Conservation (phyloP, 1,140 invertebrate genomes). For the Aporrectodea caliginosa region DNA sequence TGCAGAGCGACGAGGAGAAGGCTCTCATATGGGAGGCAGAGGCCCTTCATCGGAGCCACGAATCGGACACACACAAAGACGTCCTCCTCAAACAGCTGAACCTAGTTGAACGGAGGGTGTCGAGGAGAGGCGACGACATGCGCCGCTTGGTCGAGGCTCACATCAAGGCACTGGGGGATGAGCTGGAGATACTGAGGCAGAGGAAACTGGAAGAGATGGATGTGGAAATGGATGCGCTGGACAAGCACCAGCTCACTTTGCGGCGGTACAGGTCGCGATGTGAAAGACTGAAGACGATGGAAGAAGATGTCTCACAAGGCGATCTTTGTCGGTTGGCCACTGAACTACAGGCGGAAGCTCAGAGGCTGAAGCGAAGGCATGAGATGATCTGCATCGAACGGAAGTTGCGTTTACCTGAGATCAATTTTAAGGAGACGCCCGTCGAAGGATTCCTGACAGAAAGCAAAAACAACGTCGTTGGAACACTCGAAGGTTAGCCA, state of each 20-base stretch:
- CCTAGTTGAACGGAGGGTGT: background rate
- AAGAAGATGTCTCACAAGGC: background rate
- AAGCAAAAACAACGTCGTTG: background rate
- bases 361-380: background rate
- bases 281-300: background rate
- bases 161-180: background rate
- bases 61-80: background rate
- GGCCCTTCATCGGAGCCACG: background rate
- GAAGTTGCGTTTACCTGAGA: no score
- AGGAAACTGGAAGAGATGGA: background rate
- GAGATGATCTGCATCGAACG: background rate
- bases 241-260: background rate
- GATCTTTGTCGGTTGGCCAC: background rate
- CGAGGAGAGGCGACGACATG: background rate
- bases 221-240: background rate
- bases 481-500: background rate
- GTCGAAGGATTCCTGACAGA: background rate
- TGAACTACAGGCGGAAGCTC: background rate
- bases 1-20: background rate
- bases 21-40: background rate
- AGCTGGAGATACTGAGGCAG: background rate
- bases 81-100: background rate
- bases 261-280: background rate
- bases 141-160: background rate
- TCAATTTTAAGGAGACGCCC: background rate